Evolutionary conservation across 2,888 invertebrate species (phyloP).

Genomic region (Napeogenes sylphis): DNA sequence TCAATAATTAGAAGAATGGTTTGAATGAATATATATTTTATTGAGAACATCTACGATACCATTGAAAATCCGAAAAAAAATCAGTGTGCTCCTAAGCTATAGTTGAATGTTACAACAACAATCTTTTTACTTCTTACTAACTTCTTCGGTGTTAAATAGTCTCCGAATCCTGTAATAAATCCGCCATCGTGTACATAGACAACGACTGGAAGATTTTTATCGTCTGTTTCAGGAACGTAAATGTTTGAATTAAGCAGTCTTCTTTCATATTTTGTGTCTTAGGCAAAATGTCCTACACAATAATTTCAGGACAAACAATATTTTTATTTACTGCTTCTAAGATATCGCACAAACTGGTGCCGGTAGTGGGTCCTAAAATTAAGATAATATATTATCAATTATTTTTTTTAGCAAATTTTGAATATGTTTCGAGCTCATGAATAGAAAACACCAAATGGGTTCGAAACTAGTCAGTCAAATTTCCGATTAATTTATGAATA

Average conservation of each 20-base stretch:
- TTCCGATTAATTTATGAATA: no score
- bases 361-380: conserved; percentile 43
- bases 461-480: no score
- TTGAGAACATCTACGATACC: no score
- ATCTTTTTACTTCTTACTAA: conserved; percentile 43
- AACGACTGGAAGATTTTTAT: conserved; percentile 48
- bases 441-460: no score
- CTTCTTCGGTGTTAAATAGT: conserved; percentile 37
- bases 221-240: conserved; percentile 37
- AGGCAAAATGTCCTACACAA: conserved; percentile 10
- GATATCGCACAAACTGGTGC: conserved; percentile 36
- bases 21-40: no score
- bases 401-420: no score
- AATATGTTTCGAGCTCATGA: no score
- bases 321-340: conserved; percentile 36
- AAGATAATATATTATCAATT: no score
- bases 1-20: no score
- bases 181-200: conserved; percentile 65
- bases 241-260: conserved; percentile 41
- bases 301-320: conserved; percentile 34
- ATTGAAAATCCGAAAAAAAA: conserved; percentile 29
- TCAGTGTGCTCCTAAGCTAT: conserved; percentile 44
- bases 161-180: conserved; percentile 51
- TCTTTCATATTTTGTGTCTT: conserved; percentile 29
- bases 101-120: conserved; percentile 50